Percentiles rank a stretch among this genome's conserved stretches.
These are phyloP conservation scores for Natator depressus DNA, from an alignment of 2,113 vertebrate genomes.

Conservation along the genomic window DNA sequence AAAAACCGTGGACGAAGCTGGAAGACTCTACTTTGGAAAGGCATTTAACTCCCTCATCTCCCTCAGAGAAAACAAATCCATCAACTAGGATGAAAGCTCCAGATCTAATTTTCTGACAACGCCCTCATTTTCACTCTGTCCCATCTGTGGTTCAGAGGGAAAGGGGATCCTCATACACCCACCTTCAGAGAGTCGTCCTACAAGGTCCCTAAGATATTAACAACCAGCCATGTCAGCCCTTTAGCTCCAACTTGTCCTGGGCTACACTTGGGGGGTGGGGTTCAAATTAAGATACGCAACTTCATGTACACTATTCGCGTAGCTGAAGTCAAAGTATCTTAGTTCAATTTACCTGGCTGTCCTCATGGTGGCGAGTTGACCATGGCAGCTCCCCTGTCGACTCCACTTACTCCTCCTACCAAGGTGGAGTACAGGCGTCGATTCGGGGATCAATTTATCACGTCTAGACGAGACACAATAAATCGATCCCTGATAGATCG, in stretches of 20 bases:
- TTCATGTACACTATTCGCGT: too few species aligned
- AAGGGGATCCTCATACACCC: neutral
- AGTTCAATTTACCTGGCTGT: too few species aligned
- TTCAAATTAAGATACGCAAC: too few species aligned
- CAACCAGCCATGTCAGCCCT: neutral
- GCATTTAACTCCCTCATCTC: constrained; percentile 33
- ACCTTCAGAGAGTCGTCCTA: neutral
- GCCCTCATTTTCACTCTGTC: neutral
- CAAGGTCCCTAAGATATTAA: neutral
- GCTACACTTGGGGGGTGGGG: too few species aligned
- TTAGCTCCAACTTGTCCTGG: neutral
- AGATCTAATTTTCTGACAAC: neutral
- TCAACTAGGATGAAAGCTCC: neutral
- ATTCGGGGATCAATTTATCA: too few species aligned
- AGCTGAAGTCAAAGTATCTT: too few species aligned
- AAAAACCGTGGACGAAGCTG: neutral
- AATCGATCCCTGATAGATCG: too few species aligned
- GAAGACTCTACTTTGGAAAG: constrained; percentile 30
- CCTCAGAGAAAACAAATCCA: constrained; percentile 35
- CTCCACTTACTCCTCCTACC: too few species aligned
- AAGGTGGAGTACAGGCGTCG: too few species aligned
- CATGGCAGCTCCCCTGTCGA: too few species aligned
- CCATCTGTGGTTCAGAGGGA: neutral
- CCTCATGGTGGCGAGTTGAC: too few species aligned
- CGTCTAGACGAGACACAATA: too few species aligned